phyloP scores from a whole-genome alignment of 2,797 vertebrate species.

The Bradypodion ventrale region DNA sequence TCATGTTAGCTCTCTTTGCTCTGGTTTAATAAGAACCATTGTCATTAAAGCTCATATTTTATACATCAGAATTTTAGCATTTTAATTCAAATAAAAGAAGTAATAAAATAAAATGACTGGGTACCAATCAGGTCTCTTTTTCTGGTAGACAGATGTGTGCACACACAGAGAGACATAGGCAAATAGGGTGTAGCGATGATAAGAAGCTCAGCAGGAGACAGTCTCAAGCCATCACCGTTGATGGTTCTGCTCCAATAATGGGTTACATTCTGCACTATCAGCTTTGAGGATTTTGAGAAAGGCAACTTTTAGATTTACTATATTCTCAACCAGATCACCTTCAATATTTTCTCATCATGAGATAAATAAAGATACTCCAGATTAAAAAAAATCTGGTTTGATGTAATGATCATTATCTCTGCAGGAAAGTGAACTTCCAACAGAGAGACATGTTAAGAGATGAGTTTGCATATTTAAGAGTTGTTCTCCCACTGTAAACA shows the following conservation, averaged over 20 bases:
- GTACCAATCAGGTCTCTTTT: constrained; percentile 30
- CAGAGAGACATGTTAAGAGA: no score
- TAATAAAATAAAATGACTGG: constrained; percentile 3
- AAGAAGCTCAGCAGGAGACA: not conserved
- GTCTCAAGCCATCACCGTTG: not conserved
- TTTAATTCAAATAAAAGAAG: not conserved
- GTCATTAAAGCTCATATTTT: not conserved
- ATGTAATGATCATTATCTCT: no score
- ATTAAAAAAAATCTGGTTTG: no score
- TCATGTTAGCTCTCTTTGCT: constrained; percentile 26
- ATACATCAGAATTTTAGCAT: constrained; percentile 15
- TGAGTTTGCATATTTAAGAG: no score
- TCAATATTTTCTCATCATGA: no score
- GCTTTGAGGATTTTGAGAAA: not conserved
- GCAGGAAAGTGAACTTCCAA: no score
- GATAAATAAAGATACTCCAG: no score
- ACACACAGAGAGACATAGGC: not conserved
- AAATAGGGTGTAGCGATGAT: not conserved
- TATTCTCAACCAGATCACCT: not conserved
- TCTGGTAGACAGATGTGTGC: not conserved
- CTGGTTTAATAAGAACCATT: not conserved
- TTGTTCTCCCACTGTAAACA: no score
- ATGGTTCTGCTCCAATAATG: not conserved
- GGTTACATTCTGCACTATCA: not conserved
- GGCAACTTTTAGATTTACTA: not conserved